Evolutionary conservation across 1,140 invertebrate species (phyloP), one percentile per base, ranked within the genome.

Genomic region (Papilio xuthus): DNA sequence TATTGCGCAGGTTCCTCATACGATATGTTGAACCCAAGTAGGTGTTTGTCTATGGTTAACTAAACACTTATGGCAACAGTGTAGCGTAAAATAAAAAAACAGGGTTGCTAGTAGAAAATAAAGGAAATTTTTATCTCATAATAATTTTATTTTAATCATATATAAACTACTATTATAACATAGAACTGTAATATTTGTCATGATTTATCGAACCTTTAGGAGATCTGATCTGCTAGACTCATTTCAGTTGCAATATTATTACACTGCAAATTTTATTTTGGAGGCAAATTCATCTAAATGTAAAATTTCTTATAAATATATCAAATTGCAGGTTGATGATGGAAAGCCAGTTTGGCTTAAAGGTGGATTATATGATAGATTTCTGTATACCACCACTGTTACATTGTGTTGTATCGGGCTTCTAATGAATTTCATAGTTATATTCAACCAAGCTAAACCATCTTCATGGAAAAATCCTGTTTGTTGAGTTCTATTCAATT

Each of bases 261-360:
- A 20, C 50, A 9, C 50, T 53, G 18, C 18, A n/a, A 53, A 53
- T n/a, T 53, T 53, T 20, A 53, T 1, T 53, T 53, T n/a, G 18
- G n/a, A 53, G 18, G 18, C 18, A 8, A 6, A n/a, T 15, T 53
- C 42, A 0, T 44, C 13, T 44, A 44, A 20, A 6, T 20, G n/a
- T n/a, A n/a, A 56, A 23, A 23, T 23, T 20, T 56, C 53, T 8
- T 53, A 20, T 53, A 53, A n/a, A 60, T 37, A 13, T 75, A 8
- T 60, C n/a, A 53, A 32, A 50, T 93, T 86, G 87, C 86, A 96
- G 94, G 86, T 89, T 56, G 92, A 95, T 23, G 95, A 96, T 88
- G 95, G 94, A 18, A 85, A 93, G 70, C 95, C 95, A 2, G 88
- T 96, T n/a, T 95, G 95, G 84, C 85, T 96, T 32, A 96, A 96